These are phyloP conservation scores for Oryzias melastigma DNA, from an alignment of 2,113 vertebrate species.

Conservation along the genomic window DNA sequence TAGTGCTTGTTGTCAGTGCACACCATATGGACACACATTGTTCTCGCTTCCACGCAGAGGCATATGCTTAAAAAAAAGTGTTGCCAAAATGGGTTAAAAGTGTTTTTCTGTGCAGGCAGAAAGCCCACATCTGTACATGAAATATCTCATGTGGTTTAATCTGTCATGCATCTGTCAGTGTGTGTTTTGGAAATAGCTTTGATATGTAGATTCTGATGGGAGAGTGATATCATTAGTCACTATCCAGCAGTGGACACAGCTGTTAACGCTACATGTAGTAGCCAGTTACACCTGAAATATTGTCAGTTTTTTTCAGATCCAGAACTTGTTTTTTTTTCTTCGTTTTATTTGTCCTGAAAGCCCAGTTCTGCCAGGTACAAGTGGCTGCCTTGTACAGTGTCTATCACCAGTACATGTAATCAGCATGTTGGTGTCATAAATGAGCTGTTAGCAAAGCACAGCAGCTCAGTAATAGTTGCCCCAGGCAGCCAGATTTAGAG, in stretches of 20 bases:
- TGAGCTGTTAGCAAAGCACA: conserved; percentile 22
- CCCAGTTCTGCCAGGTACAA: conserved; percentile 4
- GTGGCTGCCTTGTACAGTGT: conserved; percentile 8
- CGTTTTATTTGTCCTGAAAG: neutral
- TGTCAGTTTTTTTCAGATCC: neutral
- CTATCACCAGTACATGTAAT: conserved; percentile 12
- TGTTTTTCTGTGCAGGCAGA: too few relatives aligned
- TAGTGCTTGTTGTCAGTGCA: conserved; percentile 5
- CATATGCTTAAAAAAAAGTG: conserved; percentile 25
- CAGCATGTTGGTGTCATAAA: conserved; percentile 29
- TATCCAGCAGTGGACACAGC: too few relatives aligned
- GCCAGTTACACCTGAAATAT: too few relatives aligned
- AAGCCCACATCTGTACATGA: too few relatives aligned
- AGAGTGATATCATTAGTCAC: too few relatives aligned
- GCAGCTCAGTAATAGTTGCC: conserved; percentile 20
- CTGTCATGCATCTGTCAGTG: too few relatives aligned
- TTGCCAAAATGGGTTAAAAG: conserved; percentile 1
- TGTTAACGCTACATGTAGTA: too few relatives aligned
- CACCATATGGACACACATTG: conserved; percentile 45
- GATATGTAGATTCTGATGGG: too few relatives aligned
- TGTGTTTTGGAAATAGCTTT: too few relatives aligned
- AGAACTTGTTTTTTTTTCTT: neutral
- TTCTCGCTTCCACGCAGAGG: conserved; percentile 7
- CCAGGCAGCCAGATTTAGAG: conserved; percentile 30
- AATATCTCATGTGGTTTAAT: too few relatives aligned